Evolutionary conservation across 2,113 vertebrate genomes (phyloP), one percentile per base, ranked within the genome.

Genomic region (Aspiorhynchus laticeps): DNA sequence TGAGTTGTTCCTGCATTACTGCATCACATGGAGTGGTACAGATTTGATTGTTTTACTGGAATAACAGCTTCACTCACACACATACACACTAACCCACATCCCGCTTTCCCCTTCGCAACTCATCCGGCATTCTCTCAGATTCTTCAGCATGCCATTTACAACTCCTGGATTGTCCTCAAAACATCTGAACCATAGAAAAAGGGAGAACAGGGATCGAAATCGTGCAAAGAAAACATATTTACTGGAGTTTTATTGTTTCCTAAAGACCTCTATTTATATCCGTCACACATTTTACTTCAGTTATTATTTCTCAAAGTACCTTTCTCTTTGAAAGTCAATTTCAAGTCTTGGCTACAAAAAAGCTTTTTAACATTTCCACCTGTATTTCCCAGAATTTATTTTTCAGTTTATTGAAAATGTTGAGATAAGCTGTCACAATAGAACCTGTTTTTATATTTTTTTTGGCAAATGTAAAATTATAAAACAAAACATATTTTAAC

Each of bases 101-200:
- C 24, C 2, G 28, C 76, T 38, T 76, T 36, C 63, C 17, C 43
- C 56, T 75, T 65, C 28, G 10, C 43, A 78, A 73, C 63, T 80
- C 51, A 61, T 61, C 51, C 5, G 2, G 15, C 77, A 59, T 53
- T 33, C 77, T 59, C 77, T 80, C 51, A 36, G 46, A 31, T 33
- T 80, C 51, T 59, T 80, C 26, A 80, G 48, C 5, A 33, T 33
- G 10, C 53, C 31, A 61, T 80, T 61, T 59, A 41, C 74, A 78
- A 36, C 59, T 36, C 84, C 31, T 31, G 73, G 31, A 33, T 36
- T 85, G 41, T 51, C 71, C 84, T 28, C 41, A 85, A 67, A 85
- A 85, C 84, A 78, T 85, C 59, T 78, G 71, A 51, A 85, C 71
- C 48, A 74, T 19, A 61, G 69, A 43, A 36, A 48, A 84, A 67